Conservation (phyloP, 92 coral and sea anemone species). For the Blastomussa wellsi region DNA sequence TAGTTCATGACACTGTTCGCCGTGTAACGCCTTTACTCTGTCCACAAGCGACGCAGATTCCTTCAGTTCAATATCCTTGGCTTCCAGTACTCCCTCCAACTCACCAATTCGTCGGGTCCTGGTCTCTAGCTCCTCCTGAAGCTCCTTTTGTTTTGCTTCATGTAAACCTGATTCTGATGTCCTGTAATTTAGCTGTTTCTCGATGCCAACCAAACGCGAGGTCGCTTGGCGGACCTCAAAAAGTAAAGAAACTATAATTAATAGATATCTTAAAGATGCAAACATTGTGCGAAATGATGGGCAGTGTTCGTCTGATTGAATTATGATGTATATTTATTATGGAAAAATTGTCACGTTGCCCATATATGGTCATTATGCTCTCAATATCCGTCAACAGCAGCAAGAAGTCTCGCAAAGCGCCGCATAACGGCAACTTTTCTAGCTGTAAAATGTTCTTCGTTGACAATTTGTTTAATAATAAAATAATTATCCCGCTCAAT, state of each 20-base stretch:
- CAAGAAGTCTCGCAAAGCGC: too few species aligned
- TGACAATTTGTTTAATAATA: too few species aligned
- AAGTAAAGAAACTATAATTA: neutral
- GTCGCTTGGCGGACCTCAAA: constrained; percentile 82
- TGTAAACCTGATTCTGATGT: constrained; percentile 71
- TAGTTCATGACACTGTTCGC: constrained; percentile 89
- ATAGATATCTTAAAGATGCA: neutral
- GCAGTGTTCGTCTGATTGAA: neutral
- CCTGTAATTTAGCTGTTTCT: constrained; percentile 82
- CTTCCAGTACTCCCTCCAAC: constrained; percentile 71
- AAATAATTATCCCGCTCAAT: too few species aligned
- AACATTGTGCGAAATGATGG: neutral
- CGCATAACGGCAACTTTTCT: too few species aligned
- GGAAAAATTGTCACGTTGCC: too few species aligned
- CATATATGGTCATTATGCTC: too few species aligned
- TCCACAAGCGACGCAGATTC: constrained; percentile 82
- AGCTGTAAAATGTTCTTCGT: too few species aligned
- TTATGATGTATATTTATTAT: neutral
- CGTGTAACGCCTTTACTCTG: constrained; percentile 81
- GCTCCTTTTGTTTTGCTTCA: constrained; percentile 65
- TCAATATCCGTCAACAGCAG: too few species aligned
- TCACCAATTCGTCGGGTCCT: constrained; percentile 60
- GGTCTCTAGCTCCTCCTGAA: constrained; percentile 72
- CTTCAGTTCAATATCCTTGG: constrained; percentile 69
- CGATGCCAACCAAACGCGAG: constrained; percentile 64